Evolutionary conservation across 2,113 vertebrate genomes (phyloP).

Genomic region (Oryzias celebensis): DNA sequence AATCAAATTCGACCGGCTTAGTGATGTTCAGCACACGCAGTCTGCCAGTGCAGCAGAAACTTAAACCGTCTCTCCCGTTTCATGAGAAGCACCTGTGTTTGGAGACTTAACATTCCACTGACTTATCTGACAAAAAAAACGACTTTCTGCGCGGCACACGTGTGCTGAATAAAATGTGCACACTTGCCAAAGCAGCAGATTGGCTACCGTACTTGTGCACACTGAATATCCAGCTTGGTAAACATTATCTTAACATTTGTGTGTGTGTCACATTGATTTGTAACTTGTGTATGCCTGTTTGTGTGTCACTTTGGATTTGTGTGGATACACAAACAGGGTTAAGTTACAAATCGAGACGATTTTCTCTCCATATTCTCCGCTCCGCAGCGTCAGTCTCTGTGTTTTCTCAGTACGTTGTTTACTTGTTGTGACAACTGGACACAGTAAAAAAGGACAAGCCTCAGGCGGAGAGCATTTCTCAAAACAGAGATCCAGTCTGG

Average conservation of each 20-base stretch:
- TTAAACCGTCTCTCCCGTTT: conserved; percentile 70
- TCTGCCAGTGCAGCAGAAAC: conserved; percentile 73
- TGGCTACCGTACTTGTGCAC: conserved; percentile 14
- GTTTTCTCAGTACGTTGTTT: conserved; percentile 8
- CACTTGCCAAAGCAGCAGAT: conserved; percentile 32
- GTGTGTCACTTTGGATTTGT: too few relatives aligned
- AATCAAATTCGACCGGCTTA: conserved; percentile 67
- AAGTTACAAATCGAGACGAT: too few relatives aligned
- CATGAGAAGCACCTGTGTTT: conserved; percentile 81
- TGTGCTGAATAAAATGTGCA: conserved; percentile 71
- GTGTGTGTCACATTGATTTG: too few relatives aligned
- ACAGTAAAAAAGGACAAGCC: conserved; percentile 45
- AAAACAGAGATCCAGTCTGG: conserved; percentile 46
- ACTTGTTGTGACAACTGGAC: conserved; percentile 60
- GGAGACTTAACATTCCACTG: conserved; percentile 77
- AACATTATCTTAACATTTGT: too few relatives aligned
- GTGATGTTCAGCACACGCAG: conserved; percentile 60
- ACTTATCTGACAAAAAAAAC: conserved; percentile 70
- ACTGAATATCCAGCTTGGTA: background rate
- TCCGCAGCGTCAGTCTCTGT: too few relatives aligned
- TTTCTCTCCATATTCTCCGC: too few relatives aligned
- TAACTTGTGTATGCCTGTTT: too few relatives aligned
- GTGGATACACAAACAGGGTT: too few relatives aligned
- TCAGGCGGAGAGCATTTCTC: conserved; percentile 20
- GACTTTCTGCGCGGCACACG: conserved; percentile 65